These are phyloP conservation scores for Raja brachyura DNA, from an alignment of 2,113 vertebrate species.

Conservation along the genomic window DNA sequence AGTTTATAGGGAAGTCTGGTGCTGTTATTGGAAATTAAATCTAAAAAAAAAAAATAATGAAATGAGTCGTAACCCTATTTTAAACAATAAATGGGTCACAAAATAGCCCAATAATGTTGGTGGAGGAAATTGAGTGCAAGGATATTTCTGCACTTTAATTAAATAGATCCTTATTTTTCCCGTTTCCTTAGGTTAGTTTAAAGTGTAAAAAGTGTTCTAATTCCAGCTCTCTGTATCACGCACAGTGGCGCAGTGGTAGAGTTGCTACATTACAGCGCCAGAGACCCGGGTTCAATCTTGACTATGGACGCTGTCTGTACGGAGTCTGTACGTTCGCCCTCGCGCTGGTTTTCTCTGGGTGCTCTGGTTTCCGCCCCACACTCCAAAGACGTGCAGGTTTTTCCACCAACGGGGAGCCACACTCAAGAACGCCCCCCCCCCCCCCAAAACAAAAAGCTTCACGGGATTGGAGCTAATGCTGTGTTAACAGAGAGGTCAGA, in stretches of 20 bases:
- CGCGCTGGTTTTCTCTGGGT: no score
- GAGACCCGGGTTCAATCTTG: no score
- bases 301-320: no score
- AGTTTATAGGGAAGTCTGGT: background rate
- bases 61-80: background rate
- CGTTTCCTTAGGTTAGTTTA: background rate
- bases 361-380: no score
- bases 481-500: background rate
- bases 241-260: no score
- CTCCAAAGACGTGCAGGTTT: no score
- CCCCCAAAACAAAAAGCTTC: no score
- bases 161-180: background rate
- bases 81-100: background rate
- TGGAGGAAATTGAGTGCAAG: background rate
- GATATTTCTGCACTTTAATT: background rate
- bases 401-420: no score
- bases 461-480: no score
- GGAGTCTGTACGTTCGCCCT: no score
- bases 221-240: background rate
- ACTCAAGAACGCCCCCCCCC: no score
- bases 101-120: background rate
- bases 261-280: no score
- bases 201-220: background rate
- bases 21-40: background rate
- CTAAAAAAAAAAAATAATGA: background rate